A percentile compares a stretch with the other conserved stretches of the same genome.
phyloP scores from a whole-genome alignment of 1,140 invertebrate species.

The fruit fly (Drosophila melanogaster) region Release_6_plus_ISO1_MT NC_004354.4:8284501-8285000 shows the following conservation, averaged over 20 bases:
- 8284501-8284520: slow-evolving; percentile 13
- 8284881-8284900: neutral
- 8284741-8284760: slow-evolving; percentile 21
- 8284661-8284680: neutral
- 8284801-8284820: neutral
- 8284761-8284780: neutral
- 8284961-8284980: too few species aligned
- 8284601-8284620: slow-evolving; percentile 63
- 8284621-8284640: slow-evolving; percentile 18
- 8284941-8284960: too few species aligned
- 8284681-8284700: slow-evolving; percentile 1
- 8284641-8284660: neutral
- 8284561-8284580: slow-evolving; percentile 73
- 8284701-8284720: neutral
- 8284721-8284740: slow-evolving; percentile 37
- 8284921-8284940: too few species aligned
- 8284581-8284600: slow-evolving; percentile 64
- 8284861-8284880: neutral
- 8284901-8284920: too few species aligned
- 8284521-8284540: slow-evolving; percentile 10
- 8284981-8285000: too few species aligned
- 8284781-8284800: slow-evolving; percentile 13
- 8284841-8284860: neutral
- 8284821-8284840: slow-evolving; percentile 1
- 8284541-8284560: slow-evolving; percentile 46